Conservation (phyloP, 2,888 invertebrate genomes). For the Mesodorylaimus sp. region DNA sequence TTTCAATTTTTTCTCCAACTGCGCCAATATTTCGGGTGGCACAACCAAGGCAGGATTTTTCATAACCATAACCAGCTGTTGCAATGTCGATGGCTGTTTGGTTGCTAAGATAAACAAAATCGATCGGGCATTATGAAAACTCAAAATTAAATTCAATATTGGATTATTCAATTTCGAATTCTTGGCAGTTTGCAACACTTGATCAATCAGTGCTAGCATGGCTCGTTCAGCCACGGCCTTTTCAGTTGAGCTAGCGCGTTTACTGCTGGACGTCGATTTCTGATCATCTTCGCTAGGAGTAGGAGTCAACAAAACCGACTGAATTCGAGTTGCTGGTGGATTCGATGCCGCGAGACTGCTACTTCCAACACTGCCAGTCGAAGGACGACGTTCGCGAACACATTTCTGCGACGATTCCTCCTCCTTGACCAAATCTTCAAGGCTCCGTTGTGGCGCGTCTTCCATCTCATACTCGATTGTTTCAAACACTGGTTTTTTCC, state of each 20-base stretch:
- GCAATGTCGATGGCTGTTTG: conserved; percentile 8
- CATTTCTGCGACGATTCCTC: neutral
- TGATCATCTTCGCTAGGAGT: no score
- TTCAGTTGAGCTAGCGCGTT: no score
- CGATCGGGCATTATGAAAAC: conserved; percentile 4
- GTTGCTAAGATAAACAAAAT: conserved; percentile 8
- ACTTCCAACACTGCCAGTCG: neutral
- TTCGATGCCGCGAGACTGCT: neutral
- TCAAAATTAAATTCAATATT: neutral
- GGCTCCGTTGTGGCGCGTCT: no score
- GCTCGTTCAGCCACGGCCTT: no score
- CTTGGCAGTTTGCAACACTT: neutral
- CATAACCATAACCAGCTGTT: conserved; percentile 7
- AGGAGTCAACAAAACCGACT: no score
- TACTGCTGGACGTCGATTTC: no score
- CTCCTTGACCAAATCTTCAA: no score
- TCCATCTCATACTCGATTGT: no score
- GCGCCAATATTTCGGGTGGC: neutral
- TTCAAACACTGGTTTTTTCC: no score
- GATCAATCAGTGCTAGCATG: neutral
- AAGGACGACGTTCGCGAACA: neutral
- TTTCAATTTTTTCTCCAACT: conserved; percentile 1
- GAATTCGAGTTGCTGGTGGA: neutral
- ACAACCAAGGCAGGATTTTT: conserved; percentile 8
- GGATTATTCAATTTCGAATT: neutral